phyloP scores from a whole-genome alignment of 2,888 invertebrate species.

The Acrocyrtus sp. region DNA sequence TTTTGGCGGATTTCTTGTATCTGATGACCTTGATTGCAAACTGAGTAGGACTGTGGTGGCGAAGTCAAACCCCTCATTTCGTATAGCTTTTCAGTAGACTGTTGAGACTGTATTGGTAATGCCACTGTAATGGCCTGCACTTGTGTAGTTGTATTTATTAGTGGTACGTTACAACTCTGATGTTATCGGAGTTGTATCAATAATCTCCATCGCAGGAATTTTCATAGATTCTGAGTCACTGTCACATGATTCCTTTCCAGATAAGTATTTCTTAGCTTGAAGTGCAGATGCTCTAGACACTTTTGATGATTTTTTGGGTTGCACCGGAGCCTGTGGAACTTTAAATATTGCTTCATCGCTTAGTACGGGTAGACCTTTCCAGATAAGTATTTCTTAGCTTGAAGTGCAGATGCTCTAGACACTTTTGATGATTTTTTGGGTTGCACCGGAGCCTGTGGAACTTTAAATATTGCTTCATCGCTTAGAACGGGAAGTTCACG shows the following conservation, averaged over 20 bases:
- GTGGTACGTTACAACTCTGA: conserved; percentile 41
- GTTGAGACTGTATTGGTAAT: conserved; percentile 24
- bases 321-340: conserved; percentile 42
- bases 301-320: conserved; percentile 30
- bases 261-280: conserved; percentile 21
- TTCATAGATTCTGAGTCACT: conserved; percentile 60
- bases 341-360: conserved; percentile 62
- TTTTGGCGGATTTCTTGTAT: conserved; percentile 6
- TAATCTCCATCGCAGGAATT: conserved; percentile 63
- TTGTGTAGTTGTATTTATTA: conserved; percentile 14
- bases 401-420: conserved; percentile 11
- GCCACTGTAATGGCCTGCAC: conserved; percentile 36
- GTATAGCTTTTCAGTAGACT: conserved; percentile 1
- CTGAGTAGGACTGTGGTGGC: conserved; percentile 5
- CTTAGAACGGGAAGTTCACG: conserved; percentile 58
- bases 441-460: conserved; percentile 40
- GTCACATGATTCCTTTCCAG: conserved; percentile 59
- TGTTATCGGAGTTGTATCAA: conserved; percentile 61
- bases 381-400: conserved; percentile 29
- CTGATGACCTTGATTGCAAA: conserved; percentile 58
- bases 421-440: conserved; percentile 25
- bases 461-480: conserved; percentile 61
- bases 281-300: conserved; percentile 9
- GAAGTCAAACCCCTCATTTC: conserved; percentile 1
- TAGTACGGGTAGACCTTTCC: conserved; percentile 56